Evolutionary conservation across 23 tunicate species (phyloP).

Genomic region (Styela plicata): DNA sequence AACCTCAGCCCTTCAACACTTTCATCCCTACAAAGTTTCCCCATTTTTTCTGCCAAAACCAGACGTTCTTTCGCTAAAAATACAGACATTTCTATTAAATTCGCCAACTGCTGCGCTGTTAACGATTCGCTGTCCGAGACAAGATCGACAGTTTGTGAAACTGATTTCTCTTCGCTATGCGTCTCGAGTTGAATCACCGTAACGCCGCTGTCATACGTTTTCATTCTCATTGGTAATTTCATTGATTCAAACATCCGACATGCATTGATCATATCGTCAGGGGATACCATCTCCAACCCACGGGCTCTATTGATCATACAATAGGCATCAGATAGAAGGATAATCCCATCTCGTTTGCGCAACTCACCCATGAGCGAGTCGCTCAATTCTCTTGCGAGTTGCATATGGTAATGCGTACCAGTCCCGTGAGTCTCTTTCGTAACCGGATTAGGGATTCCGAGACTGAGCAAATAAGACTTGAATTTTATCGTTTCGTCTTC

Average conservation of each 20-base stretch:
- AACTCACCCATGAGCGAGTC: conserved; percentile 25
- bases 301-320: conserved; percentile 89
- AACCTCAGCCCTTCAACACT: conserved; percentile 78
- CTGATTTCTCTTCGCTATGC: conserved; percentile 63
- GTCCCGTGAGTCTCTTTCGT: conserved; percentile 92
- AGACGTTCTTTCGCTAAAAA: conserved; percentile 84
- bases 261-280: conserved; percentile 82
- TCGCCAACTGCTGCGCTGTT: conserved; percentile 76
- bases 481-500: conserved; percentile 96
- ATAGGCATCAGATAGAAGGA: conserved; percentile 83
- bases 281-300: conserved; percentile 84
- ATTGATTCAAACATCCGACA: conserved; percentile 56
- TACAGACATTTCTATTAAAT: conserved; percentile 60
- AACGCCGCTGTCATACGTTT: conserved; percentile 78
- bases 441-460: conserved; percentile 93
- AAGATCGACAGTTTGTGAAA: conserved; percentile 49
- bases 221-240: conserved; percentile 50
- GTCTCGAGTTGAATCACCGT: conserved; percentile 57
- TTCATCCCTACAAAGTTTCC: conserved; percentile 78
- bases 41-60: conserved; percentile 55
- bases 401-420: conserved; percentile 91
- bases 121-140: conserved; percentile 57
- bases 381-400: conserved; percentile 77
- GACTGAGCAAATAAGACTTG: conserved; percentile 80
- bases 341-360: conserved; percentile 64